Evolutionary conservation across 2,888 invertebrate genomes (phyloP).

Genomic region (Smittia sp.): DNA sequence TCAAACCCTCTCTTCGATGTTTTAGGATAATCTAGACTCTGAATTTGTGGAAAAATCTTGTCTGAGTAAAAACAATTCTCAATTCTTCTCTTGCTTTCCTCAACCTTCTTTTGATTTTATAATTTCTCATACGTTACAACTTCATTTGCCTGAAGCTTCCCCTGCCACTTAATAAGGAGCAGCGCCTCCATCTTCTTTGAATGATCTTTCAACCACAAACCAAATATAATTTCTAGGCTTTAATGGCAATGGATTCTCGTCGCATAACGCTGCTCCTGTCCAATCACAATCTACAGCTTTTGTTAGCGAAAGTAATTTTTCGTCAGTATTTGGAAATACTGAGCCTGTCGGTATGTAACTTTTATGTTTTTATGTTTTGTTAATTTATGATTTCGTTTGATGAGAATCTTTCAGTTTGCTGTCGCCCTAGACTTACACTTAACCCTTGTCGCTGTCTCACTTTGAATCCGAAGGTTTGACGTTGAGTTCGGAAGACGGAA

Average conservation of each 20-base stretch:
- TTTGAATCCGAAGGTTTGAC: no score
- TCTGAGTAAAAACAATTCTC: not conserved
- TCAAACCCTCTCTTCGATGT: not conserved
- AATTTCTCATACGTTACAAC: conserved; percentile 14
- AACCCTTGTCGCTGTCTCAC: not conserved
- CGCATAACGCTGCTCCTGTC: conserved; percentile 45
- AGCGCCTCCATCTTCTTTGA: not conserved
- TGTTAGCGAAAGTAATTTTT: conserved; percentile 84
- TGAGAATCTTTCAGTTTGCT: not conserved
- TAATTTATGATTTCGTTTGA: conserved; percentile 7
- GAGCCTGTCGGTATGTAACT: conserved; percentile 63
- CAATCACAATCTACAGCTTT: conserved; percentile 58
- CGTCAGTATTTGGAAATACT: conserved; percentile 79
- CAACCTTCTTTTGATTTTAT: conserved; percentile 10
- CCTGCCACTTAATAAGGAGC: not conserved
- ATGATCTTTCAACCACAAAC: not conserved
- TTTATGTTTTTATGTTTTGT: conserved; percentile 40
- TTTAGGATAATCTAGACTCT: not conserved
- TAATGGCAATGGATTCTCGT: conserved; percentile 53
- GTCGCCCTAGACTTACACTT: not conserved
- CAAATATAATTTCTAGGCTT: conserved; percentile 49
- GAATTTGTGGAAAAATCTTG: conserved; percentile 36
- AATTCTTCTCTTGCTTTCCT: not conserved
- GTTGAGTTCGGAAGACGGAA: no score
- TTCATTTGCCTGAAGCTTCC: not conserved